Evolutionary conservation across 2,888 invertebrate species (phyloP).

Genomic region (Biston betularia): DNA sequence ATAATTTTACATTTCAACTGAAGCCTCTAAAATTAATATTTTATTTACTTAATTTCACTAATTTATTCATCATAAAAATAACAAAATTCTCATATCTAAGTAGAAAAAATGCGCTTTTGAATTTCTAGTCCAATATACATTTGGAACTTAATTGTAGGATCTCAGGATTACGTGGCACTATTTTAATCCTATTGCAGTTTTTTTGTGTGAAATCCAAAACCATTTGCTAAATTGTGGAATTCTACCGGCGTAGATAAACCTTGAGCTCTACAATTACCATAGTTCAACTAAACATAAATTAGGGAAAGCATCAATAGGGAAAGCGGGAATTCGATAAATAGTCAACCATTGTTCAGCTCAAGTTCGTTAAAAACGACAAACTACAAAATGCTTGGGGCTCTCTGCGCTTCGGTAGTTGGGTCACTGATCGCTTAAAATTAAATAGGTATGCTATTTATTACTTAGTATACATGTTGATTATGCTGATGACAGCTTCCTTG

Average conservation of each 20-base stretch:
- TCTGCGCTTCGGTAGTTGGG: slow-evolving; percentile 38
- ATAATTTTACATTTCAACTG: too few relatives aligned
- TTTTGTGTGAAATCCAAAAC: background rate
- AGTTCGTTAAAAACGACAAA: background rate
- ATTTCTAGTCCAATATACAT: background rate
- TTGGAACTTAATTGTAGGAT: background rate
- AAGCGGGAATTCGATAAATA: too few relatives aligned
- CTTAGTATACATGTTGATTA: slow-evolving; percentile 55
- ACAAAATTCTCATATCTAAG: background rate
- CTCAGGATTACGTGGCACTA: background rate
- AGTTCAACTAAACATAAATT: too few relatives aligned
- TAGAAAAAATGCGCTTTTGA: background rate
- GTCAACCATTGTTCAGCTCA: background rate
- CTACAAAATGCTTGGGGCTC: background rate
- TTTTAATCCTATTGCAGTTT: background rate
- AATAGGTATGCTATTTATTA: slow-evolving; percentile 9
- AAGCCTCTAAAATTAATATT: too few relatives aligned
- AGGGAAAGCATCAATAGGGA: too few relatives aligned
- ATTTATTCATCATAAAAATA: background rate
- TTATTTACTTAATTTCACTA: too few relatives aligned
- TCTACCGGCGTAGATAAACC: background rate
- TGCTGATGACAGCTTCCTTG: slow-evolving; percentile 68
- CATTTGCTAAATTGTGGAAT: background rate
- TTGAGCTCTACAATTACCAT: background rate
- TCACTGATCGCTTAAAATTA: slow-evolving; percentile 40